phyloP scores from a whole-genome alignment of 2,113 vertebrate species.

The Brienomyrus brachyistius region DNA sequence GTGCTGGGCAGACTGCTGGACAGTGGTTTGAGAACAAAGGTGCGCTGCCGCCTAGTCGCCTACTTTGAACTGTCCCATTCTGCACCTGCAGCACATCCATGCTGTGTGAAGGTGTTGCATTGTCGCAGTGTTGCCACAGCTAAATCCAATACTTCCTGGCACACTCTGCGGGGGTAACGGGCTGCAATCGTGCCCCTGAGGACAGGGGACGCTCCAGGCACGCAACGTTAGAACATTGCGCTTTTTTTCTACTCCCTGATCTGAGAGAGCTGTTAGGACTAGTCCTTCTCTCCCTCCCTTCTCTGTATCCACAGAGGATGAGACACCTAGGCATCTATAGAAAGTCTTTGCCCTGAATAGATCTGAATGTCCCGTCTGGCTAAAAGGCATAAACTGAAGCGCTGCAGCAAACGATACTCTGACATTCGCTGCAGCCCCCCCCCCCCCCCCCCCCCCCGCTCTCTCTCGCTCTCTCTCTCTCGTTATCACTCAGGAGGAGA shows the following conservation, averaged over 20 bases:
- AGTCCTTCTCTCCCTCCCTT: background rate
- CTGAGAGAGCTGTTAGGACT: background rate
- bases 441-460: background rate
- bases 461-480: constrained; percentile 33
- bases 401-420: background rate
- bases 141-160: background rate
- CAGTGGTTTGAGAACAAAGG: background rate
- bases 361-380: background rate
- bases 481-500: constrained; percentile 31
- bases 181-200: background rate
- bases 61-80: background rate
- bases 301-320: background rate
- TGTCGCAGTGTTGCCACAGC: background rate
- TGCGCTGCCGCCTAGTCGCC: background rate
- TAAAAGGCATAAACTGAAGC: constrained; percentile 4
- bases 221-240: background rate
- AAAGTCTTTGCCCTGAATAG: background rate
- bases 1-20: background rate
- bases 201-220: background rate
- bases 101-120: background rate
- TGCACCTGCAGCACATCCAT: background rate
- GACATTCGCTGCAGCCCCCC: constrained; percentile 11
- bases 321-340: background rate
- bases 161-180: background rate
- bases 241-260: background rate